phyloP scores from a whole-genome alignment of 2,113 vertebrate species.

The Gnathonemus echidnorhynchus region DNA sequence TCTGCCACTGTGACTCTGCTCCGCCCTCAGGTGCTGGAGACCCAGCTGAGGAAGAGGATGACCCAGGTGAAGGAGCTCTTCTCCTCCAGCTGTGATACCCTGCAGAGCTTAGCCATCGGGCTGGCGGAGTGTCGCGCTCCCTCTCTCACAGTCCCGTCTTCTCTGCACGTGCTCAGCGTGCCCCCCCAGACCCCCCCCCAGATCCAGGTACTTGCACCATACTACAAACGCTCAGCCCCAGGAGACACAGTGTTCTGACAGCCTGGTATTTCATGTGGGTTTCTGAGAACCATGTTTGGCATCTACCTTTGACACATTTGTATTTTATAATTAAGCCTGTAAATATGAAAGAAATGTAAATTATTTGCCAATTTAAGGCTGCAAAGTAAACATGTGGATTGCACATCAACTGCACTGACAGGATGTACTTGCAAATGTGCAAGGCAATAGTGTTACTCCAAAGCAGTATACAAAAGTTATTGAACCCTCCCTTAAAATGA shows the following conservation, averaged over 20 bases:
- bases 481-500: neutral
- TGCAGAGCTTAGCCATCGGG: slow-evolving; percentile 34
- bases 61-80: slow-evolving; percentile 52
- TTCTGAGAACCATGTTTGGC: too few species aligned
- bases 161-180: slow-evolving; percentile 32
- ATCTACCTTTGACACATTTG: neutral
- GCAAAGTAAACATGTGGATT: neutral
- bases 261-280: neutral
- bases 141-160: slow-evolving; percentile 39
- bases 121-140: slow-evolving; percentile 40
- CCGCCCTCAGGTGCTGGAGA: slow-evolving; percentile 48
- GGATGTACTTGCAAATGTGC: neutral
- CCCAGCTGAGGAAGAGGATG: slow-evolving; percentile 53
- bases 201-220: slow-evolving; percentile 44
- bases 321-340: neutral
- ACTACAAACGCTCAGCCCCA: neutral
- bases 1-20: neutral
- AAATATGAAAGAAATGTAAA: neutral
- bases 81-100: slow-evolving; percentile 45
- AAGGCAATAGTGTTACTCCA: neutral
- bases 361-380: neutral
- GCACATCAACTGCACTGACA: neutral
- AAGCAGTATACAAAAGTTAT: neutral
- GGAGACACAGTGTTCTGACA: neutral
- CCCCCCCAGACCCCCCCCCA: slow-evolving; percentile 24